A percentile compares a stretch with the other conserved stretches of the same genome.
Conservation (phyloP, 2,113 vertebrate genomes). For the Petaurus breviceps region DNA sequence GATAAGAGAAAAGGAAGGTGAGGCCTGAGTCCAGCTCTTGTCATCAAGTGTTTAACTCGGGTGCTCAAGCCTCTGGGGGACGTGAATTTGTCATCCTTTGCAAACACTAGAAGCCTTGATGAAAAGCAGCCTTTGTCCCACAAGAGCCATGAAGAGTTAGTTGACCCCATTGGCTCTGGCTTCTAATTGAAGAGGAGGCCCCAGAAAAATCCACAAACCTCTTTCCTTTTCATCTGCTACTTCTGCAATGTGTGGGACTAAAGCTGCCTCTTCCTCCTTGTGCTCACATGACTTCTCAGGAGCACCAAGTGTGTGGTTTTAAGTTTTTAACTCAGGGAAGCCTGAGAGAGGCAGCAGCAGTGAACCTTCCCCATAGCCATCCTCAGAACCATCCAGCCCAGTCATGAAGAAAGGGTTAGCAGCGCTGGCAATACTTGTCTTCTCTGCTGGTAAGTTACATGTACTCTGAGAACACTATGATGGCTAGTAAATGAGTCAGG, state of each 20-base stretch:
- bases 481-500: neutral
- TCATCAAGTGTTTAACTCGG: neutral
- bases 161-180: neutral
- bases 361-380: neutral
- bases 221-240: neutral
- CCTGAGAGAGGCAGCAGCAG: fast-evolving
- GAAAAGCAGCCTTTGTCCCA: constrained; percentile 5
- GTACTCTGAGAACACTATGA: neutral
- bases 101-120: neutral
- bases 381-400: neutral
- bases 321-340: neutral
- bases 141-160: constrained; percentile 44
- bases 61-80: neutral
- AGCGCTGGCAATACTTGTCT: neutral
- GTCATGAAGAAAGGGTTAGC: neutral
- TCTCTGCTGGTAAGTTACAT: constrained; percentile 66
- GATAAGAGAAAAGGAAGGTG: neutral
- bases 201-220: neutral
- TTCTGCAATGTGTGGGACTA: neutral
- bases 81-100: neutral
- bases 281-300: neutral
- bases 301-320: neutral
- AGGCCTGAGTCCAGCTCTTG: neutral
- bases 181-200: neutral
- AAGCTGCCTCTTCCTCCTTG: neutral